Base-by-base conservation (phyloP, 1,140 invertebrate species). In the Pogonomyrmex californicus region DNA sequence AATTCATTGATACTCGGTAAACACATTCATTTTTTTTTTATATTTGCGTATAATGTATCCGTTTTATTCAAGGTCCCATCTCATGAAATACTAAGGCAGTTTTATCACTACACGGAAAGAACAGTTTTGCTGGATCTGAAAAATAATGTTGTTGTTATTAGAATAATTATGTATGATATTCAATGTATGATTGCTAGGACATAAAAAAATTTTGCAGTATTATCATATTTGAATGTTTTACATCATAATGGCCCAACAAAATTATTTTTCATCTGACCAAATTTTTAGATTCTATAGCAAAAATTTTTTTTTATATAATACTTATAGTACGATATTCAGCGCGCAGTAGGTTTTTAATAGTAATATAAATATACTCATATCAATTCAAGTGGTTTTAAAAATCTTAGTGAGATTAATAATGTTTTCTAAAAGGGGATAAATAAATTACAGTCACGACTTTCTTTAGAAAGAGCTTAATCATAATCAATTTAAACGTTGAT, bases 1-100 rank as follows among this genome's bases (percentile, higher is more conserved):
- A 73, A 76, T 85, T 79, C 17, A 49, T 78, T 36, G 85, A 70
- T 14, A 70, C 56, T 77, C 4, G 33, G 62, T 62, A 79, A 38
- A 65, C 63, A 41, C 44, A 65, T 30, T 23, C 44, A 75, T 62
- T 83, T 49, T 9, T 41, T 71, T 23, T 54, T n/a, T 56, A 47
- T n/a, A 51, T n/a, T 68, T 9, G 5, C 6, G 7, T 62, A 54
- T 54, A 10, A 23, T 23, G 1, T 38, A 30, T 4, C 44, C 17
- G 47, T 4, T 0, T 63, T 49, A 49, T 38, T 51, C 9, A n/a
- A 23, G 12, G 7, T 68, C 65, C 7, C 49, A 30, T 33, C 49
- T 70, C 23, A 47, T 41, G 51, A 36, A 38, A 41, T 65, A 49
- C 41, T 38, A 9, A 23, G 5, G 10, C 5, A 44, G 4, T 30